These are phyloP conservation scores for Gastracanthus pulcherrimus DNA, from an alignment of 2,888 invertebrate species.

Conservation along the genomic window DNA sequence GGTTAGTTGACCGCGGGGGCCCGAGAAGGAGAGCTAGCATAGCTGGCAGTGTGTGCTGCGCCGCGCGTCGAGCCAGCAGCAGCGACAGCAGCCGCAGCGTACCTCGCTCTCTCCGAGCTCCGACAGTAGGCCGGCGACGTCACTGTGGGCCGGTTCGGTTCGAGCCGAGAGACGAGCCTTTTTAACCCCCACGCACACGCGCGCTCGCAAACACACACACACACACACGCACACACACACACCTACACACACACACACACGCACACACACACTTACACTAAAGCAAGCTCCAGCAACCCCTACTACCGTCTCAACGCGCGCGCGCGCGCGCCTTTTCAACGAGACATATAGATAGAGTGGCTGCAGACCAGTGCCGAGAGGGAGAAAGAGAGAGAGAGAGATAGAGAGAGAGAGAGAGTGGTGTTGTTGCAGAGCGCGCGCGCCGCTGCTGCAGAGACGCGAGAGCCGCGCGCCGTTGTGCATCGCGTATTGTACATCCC, in stretches of 20 bases:
- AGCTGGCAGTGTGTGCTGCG: too few relatives aligned
- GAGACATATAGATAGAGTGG: too few relatives aligned
- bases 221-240: neutral
- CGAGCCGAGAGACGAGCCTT: slow-evolving; percentile 75
- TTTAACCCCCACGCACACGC: slow-evolving; percentile 66
- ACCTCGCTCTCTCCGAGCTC: slow-evolving; percentile 33
- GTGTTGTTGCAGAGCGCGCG: neutral
- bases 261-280: neutral
- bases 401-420: too few relatives aligned
- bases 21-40: slow-evolving; percentile 77
- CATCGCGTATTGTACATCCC: neutral
- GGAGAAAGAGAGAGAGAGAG: too few relatives aligned
- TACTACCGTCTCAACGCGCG: neutral
- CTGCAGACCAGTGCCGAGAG: too few relatives aligned
- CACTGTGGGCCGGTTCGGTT: slow-evolving; percentile 79
- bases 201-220: neutral
- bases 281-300: neutral
- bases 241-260: neutral
- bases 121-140: slow-evolving; percentile 79
- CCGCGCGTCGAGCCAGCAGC: too few relatives aligned
- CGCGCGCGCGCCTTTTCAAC: neutral
- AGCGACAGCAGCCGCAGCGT: too few relatives aligned
- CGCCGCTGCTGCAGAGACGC: slow-evolving; percentile 25
- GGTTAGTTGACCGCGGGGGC: slow-evolving; percentile 78
- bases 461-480: neutral